Base-by-base conservation (phyloP, 2,797 vertebrate genomes). In the Enteromius trimaculatus region DNA sequence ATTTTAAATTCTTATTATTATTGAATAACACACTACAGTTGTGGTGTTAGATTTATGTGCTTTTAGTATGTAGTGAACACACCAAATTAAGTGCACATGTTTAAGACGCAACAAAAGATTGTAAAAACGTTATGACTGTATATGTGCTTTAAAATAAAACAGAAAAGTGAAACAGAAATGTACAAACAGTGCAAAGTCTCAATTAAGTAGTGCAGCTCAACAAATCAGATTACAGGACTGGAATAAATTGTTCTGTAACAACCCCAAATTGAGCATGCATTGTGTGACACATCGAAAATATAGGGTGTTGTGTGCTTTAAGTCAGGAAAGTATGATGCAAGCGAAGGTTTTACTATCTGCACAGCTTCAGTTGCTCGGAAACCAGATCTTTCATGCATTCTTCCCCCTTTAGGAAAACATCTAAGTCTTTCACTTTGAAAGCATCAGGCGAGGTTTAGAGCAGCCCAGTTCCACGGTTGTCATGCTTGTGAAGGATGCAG, bases 401-500 rank as follows among this genome's bases (percentile, higher is more conserved):
- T 74, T 17, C 29, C 9, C 69, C 70, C 60, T 64, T 77, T 19
- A 29, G 23, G 17, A 74, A 81, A 74, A 65, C 70, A 74, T 81
- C 42, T 13, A 64, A 49, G 44, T 65, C 71, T 82, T 39, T 68
- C 47, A 76, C 47, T 82, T 76, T 82, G 10, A 82, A 66, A 82
- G 60, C n/a, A 21, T 16, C 80, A 55, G 80, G 10, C 42, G 44
- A 23, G 80, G 29, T 66, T 64, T 49, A 47, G 8, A 81, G 70
- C 34, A 9, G 79, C n/a, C 80, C 47, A 62, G 80, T 72, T 82
- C 69, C 65, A 39, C 19, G 72, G 81, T 84, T 85, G 71, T 79
- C 68, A 60, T 82, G 81, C 10, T 78, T 87, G 77, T 26, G 16
- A 85, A 87, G 75, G 82, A 62, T 80, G 77, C 39, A 49, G 66